Percentiles rank a stretch among this genome's conserved stretches.
Conservation (phyloP, 2,888 invertebrate species). For the Erpobdella octoculata region DNA sequence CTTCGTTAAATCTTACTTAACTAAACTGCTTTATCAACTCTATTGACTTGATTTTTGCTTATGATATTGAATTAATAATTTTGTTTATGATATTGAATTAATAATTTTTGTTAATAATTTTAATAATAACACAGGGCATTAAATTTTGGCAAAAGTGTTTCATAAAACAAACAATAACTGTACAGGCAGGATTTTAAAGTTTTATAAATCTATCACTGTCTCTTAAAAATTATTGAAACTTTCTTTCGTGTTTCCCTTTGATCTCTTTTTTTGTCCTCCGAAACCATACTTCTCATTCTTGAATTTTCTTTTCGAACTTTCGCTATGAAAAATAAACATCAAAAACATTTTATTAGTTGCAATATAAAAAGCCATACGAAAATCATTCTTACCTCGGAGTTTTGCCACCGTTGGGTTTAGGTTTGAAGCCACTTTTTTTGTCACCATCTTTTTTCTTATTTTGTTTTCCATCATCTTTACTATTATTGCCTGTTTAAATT, state of each 20-base stretch:
- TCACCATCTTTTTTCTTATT: background rate
- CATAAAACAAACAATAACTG: too few relatives aligned
- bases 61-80: too few relatives aligned
- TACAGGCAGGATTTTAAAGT: too few relatives aligned
- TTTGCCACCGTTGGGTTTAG: background rate
- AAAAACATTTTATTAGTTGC: background rate
- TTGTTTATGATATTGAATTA: too few relatives aligned
- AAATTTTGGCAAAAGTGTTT: too few relatives aligned
- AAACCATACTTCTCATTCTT: constrained; percentile 84
- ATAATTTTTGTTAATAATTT: too few relatives aligned
- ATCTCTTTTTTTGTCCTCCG: constrained; percentile 86
- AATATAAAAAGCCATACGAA: background rate
- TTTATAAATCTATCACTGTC: too few relatives aligned
- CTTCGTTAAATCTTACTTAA: too few relatives aligned
- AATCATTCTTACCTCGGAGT: background rate
- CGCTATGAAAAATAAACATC: background rate
- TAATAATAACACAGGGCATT: too few relatives aligned
- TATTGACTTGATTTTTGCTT: too few relatives aligned
- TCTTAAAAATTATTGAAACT: constrained; percentile 54
- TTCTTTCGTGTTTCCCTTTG: constrained; percentile 75
- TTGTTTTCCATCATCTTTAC: background rate
- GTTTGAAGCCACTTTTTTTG: too few relatives aligned
- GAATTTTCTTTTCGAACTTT: constrained; percentile 51
- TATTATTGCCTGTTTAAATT: background rate
- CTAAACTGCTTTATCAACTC: too few relatives aligned